Evolutionary conservation across 1,140 invertebrate species (phyloP).

Genomic region (Cyclina sinensis): DNA sequence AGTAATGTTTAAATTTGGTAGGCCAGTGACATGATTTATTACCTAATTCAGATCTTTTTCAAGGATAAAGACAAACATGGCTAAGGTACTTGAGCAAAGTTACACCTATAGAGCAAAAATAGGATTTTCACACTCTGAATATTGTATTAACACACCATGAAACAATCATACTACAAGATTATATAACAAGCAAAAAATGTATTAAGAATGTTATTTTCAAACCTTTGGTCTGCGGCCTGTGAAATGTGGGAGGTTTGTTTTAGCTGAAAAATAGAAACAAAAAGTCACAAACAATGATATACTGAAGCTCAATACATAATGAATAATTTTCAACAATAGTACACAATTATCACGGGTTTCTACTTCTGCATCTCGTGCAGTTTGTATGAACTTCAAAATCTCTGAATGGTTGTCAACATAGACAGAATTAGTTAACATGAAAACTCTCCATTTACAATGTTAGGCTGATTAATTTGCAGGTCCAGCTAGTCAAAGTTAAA

Average conservation of each 20-base stretch:
- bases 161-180: no score
- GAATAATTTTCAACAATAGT: no score
- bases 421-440: no score
- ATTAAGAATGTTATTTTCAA: neutral
- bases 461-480: no score
- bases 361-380: neutral
- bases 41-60: neutral
- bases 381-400: neutral
- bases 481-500: no score
- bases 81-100: neutral
- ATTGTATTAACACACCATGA: no score
- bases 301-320: no score
- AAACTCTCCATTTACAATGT: no score
- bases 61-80: neutral
- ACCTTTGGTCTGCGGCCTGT: neutral
- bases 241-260: slow-evolving; percentile 4
- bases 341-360: neutral
- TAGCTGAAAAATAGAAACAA: slow-evolving; percentile 11
- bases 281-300: no score
- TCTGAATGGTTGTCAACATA: neutral
- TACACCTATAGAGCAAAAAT: neutral
- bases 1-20: neutral
- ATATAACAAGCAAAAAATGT: no score
- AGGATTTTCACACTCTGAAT: neutral
- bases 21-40: neutral